These are phyloP conservation scores for Pheosia tremula DNA, from an alignment of 2,888 invertebrate species.

Conservation along the genomic window DNA sequence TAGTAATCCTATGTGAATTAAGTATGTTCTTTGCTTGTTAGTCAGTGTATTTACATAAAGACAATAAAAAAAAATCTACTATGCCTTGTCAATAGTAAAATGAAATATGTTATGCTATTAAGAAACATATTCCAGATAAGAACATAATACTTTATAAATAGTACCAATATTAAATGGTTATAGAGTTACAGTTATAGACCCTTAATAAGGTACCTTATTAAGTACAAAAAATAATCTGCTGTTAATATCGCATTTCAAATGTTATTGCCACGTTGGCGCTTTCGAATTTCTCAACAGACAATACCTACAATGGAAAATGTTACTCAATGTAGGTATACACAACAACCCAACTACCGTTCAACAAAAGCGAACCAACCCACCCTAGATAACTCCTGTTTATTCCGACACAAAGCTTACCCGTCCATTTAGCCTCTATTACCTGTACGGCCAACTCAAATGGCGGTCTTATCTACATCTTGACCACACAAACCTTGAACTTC, in stretches of 20 bases:
- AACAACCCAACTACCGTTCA: constrained; percentile 2
- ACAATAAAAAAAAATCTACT: neutral
- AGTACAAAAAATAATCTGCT: no score
- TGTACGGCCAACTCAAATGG: constrained; percentile 41
- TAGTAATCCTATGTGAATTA: constrained; percentile 22
- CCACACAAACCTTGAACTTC: constrained; percentile 35
- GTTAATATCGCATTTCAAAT: no score
- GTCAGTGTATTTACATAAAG: neutral
- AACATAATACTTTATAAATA: no score
- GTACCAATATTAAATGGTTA: no score
- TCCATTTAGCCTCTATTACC: constrained; percentile 28
- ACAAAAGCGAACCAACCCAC: neutral
- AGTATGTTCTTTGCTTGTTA: constrained; percentile 8
- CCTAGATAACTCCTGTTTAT: constrained; percentile 3
- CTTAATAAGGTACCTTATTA: no score
- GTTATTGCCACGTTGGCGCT: no score
- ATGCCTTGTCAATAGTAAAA: no score
- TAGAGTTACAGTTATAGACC: no score
- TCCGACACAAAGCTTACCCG: constrained; percentile 2
- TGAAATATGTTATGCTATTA: no score
- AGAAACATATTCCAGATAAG: no score
- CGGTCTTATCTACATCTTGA: constrained; percentile 43
- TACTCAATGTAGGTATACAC: neutral
- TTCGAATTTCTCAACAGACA: no score
- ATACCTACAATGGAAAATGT: neutral